Evolutionary conservation across 2,797 vertebrate species (phyloP), one percentile per base, ranked within the genome.

Genomic region (Choloepus didactylus): DNA sequence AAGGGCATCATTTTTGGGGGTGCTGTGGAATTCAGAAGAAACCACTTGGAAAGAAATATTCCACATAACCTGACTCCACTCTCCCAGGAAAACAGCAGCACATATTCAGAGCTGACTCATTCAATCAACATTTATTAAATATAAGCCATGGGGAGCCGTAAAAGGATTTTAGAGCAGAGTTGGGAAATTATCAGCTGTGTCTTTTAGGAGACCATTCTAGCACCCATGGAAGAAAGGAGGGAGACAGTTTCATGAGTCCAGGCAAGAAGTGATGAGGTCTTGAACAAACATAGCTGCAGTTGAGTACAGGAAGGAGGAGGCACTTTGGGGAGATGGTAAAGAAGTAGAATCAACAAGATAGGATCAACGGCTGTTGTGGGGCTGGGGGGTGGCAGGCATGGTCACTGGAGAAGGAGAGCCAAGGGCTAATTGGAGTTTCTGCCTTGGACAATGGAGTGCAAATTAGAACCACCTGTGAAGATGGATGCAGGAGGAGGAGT

Each of bases 101-200:
- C 38, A 72, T n/a, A 41, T 87, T 82, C 23, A 27, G 54, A 64
- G 10, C 54, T 35, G 29, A 44, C 81, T 66, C 76, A 66, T 59
- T 81, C 87, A 59, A 1, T 81, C 70, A 64, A 90, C 81, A 60
- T 93, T 49, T 60, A 38, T 83, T 85, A 75, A 80, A 41, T 67
- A 49, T 80, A 44, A 66, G 51, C 87, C 75, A 10, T 25, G 27
- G 51, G 76, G 51, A 95, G 11, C 49, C 11, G 0, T 31, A 79
- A 82, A 16, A 86, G 79, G 69, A 66, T 83, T 94, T 89, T 70
- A 92, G 82, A 86, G 31, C 29, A 46, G 51, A 82, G n/a, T 46
- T 27, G 31, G 46, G 35, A 25, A 90, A 73, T 82, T 23, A 72
- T 84, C 56, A 54, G 49, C 77, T 60, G 77, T 60, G 66, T 41